Evolutionary conservation across 2,113 vertebrate species (phyloP).

Genomic region (Puma concolor): DNA sequence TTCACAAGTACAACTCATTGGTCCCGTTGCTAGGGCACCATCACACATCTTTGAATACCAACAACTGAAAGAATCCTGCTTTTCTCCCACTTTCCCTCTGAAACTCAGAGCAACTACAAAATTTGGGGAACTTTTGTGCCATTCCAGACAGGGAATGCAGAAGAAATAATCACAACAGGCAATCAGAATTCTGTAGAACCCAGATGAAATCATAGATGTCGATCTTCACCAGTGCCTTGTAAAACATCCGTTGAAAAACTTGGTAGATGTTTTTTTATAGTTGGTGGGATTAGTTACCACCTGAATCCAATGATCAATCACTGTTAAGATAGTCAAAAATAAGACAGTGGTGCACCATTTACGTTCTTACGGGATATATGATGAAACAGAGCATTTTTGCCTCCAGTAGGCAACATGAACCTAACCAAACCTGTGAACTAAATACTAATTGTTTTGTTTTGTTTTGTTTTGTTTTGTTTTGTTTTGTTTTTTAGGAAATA

Average conservation of each 20-base stretch:
- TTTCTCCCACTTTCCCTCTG: background rate
- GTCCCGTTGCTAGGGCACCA: accelerated
- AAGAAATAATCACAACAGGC: background rate
- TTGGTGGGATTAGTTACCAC: accelerated
- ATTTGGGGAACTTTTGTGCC: background rate
- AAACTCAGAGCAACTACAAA: background rate
- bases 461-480: background rate
- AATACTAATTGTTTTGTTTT: background rate
- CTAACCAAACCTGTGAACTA: background rate
- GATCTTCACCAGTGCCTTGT: background rate
- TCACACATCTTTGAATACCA: background rate
- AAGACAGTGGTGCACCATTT: too few species aligned
- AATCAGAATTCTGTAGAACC: background rate
- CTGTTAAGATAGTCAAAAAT: background rate
- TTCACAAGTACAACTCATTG: background rate
- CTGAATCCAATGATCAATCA: background rate
- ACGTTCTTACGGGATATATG: too few species aligned
- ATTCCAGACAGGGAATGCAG: background rate
- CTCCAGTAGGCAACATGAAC: too few species aligned
- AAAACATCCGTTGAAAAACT: background rate
- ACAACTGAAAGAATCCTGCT: background rate
- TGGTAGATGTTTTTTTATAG: background rate
- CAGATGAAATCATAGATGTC: background rate
- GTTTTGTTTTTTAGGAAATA: background rate
- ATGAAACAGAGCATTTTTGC: background rate